Base-by-base conservation (phyloP, 2,113 vertebrate species). In the Amphiprion percula region DNA sequence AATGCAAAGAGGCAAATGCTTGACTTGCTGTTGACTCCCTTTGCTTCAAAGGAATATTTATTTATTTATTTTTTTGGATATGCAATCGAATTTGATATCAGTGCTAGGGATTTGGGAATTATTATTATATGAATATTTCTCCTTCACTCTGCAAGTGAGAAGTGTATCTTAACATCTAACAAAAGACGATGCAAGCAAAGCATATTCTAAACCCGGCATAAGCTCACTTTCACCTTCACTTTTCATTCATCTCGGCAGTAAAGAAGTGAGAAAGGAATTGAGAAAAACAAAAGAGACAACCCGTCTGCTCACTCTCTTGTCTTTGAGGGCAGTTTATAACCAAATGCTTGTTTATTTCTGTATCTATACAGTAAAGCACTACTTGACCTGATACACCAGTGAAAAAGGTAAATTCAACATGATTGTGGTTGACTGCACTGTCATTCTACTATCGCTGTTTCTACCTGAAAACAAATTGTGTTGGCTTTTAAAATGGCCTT, bases 1-100 rank as follows among this genome's bases (percentile, higher is more conserved):
- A 73, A 77, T 80, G 64, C 63, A 80, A 73, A 74, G 23, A 80
- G 54, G 49, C 1, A 7, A 66, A 53, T 67, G 26, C 67, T 76
- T 72, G 74, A 62, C 50, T 62, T 15, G 4, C 62, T 72, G 47
- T 28, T 74, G 59, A 78, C 54, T 78, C 19, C 12, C 39, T 21
- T 52, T 41, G 58, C 61, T 75, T 82, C 70, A 82, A 67, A 84
- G 21, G 28, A 19, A 21, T 26, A 26, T 3, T 2, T 26, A 26
- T 26, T 2, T 39, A 10, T 69, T 30, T n/a, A n/a, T n/a, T 30
- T 44, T 30, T 62, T 63, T 60, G 2, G 33, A 55, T 70, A 62
- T 66, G 61, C 65, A 33, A 79, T 74, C 16, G 50, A 24, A 77
- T 65, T 44, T 47, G 5, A 78, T 81, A 74, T 69, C 33, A 68